These are phyloP conservation scores for Luperina testacea DNA, from an alignment of 2,888 invertebrate species.

Conservation along the genomic window DNA sequence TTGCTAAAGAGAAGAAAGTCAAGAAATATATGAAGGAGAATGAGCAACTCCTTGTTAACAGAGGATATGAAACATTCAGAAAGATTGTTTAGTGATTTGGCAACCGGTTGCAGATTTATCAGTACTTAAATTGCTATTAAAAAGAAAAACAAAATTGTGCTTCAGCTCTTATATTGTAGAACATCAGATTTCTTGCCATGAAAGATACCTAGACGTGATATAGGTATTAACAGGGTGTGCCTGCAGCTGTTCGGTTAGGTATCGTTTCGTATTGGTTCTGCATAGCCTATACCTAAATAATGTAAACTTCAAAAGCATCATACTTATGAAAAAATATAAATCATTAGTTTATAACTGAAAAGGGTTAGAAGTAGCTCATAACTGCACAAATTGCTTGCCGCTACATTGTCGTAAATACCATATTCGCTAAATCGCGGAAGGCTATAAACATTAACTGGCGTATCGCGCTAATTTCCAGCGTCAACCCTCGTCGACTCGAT, in stretches of 20 bases:
- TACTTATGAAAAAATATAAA: slow-evolving; percentile 40
- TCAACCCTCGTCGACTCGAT: slow-evolving; percentile 86
- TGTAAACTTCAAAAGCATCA: slow-evolving; percentile 23
- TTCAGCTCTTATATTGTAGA: background rate
- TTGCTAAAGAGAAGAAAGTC: background rate
- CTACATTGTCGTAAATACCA: slow-evolving; percentile 77
- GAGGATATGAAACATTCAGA: too few relatives aligned
- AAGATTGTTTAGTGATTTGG: slow-evolving; percentile 1
- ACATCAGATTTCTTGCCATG: background rate
- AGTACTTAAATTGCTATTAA: background rate
- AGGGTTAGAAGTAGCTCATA: slow-evolving; percentile 53
- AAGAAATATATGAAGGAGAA: background rate
- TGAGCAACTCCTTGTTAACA: background rate
- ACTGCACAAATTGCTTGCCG: slow-evolving; percentile 47
- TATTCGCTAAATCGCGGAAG: slow-evolving; percentile 85
- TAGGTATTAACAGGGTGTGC: slow-evolving; percentile 5
- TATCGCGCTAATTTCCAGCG: slow-evolving; percentile 88
- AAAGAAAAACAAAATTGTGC: background rate
- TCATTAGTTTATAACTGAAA: slow-evolving; percentile 35
- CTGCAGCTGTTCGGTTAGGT: background rate
- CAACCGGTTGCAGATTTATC: background rate
- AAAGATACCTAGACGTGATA: slow-evolving; percentile 13
- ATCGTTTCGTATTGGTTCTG: slow-evolving; percentile 17
- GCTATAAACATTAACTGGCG: slow-evolving; percentile 86
- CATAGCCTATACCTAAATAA: slow-evolving; percentile 18